These are phyloP conservation scores for Amitus sp. DNA, from an alignment of 2,888 invertebrate genomes.

Conservation along the genomic window DNA sequence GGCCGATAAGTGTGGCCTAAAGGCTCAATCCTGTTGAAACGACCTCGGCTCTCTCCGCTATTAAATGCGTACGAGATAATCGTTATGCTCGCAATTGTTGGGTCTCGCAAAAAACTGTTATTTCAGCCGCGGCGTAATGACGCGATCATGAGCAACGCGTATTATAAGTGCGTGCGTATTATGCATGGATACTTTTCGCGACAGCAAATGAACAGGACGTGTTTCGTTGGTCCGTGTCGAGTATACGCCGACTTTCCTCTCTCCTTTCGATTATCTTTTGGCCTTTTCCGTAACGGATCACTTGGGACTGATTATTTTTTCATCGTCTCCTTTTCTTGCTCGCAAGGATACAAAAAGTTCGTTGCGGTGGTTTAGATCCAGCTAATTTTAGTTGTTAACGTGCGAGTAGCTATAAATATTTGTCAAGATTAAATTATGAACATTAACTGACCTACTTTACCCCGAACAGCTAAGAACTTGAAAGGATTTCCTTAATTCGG, in stretches of 20 bases:
- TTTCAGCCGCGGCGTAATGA: constrained; percentile 31
- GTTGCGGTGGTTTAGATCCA: no score
- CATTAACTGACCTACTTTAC: no score
- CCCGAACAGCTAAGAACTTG: no score
- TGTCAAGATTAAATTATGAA: no score
- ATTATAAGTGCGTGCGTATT: constrained; percentile 33
- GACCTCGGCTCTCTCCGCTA: constrained; percentile 37
- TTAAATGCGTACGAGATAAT: constrained; percentile 41
- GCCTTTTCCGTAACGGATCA: constrained; percentile 20
- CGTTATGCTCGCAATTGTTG: constrained; percentile 38
- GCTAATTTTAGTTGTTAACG: no score
- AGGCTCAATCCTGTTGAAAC: constrained; percentile 27
- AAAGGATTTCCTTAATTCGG: no score
- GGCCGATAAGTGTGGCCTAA: constrained; percentile 27
- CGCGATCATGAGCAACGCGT: constrained; percentile 22
- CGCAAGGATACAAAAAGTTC: no score
- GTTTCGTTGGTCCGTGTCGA: constrained; percentile 43
- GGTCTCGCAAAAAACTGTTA: constrained; percentile 40
- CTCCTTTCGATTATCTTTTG: constrained; percentile 27
- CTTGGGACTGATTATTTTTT: no score
- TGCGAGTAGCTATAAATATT: no score
- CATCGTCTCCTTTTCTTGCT: no score
- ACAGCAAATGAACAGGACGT: constrained; percentile 41
- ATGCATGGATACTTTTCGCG: constrained; percentile 34
- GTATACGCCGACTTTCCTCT: constrained; percentile 41